Conservation (phyloP, 2,888 invertebrate genomes). For the Chymomyza caudatula region DNA sequence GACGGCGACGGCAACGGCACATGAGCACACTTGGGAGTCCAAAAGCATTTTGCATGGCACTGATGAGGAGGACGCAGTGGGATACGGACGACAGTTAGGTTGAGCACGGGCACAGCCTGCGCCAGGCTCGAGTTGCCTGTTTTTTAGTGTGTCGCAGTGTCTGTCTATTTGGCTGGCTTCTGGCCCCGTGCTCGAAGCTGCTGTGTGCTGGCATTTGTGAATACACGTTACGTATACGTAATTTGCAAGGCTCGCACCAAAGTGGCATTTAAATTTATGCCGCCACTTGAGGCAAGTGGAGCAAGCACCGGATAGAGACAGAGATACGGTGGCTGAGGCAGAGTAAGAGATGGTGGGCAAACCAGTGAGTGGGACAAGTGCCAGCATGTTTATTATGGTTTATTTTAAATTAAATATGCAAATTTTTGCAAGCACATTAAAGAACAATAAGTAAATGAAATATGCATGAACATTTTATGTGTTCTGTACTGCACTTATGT, state of each 20-base stretch:
- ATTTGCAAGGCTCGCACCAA: conserved; percentile 56
- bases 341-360: conserved; percentile 14
- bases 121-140: too few species aligned
- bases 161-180: neutral
- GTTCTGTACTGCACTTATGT: conserved; percentile 9
- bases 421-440: conserved; percentile 46
- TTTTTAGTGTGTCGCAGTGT: neutral
- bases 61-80: neutral
- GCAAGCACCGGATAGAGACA: conserved; percentile 21
- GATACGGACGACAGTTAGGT: neutral
- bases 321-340: neutral
- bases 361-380: conserved; percentile 3
- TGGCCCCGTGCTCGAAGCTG: neutral
- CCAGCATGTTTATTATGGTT: conserved; percentile 28
- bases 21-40: conserved; percentile 46
- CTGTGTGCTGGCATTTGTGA: conserved; percentile 27
- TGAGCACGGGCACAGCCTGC: neutral
- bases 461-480: conserved; percentile 17
- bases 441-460: conserved; percentile 42
- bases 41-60: conserved; percentile 30
- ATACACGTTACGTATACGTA: conserved; percentile 57
- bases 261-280: conserved; percentile 68
- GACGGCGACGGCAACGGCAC: neutral
- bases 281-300: conserved; percentile 62
- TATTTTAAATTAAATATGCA: conserved; percentile 59